Base-by-base conservation (phyloP, 2,888 invertebrate species). In the Troilus luridus region DNA sequence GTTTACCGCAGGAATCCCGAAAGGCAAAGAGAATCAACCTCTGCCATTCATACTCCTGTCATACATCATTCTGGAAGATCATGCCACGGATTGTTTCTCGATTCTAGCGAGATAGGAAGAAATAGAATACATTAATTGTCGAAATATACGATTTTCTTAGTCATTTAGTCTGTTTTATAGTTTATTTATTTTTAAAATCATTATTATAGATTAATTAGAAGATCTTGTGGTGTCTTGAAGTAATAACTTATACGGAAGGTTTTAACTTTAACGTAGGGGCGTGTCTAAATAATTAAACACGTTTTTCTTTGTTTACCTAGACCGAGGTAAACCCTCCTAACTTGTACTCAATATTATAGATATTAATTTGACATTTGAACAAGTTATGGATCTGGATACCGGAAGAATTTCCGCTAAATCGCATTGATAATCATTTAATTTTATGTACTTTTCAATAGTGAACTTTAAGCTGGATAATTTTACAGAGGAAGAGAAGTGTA, bases 1-100 rank as follows among this genome's bases (percentile, higher is more conserved):
- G 85, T 58, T n/a, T 56, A 85, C 85, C 85, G 85, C 85, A 56
- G 85, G 85, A 85, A 85, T 85, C n/a, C n/a, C 56, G 19, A 24
- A 85, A 58, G 56, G 85, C 56, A 56, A 58, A 54, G 85, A 85
- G 56, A 85, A 85, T 56, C 54, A 85, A 58, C 85, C 41, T 41
- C 17, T 27, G 19, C 17, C 72, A 8, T 77, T 17, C 72, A 77
- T 77, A 77, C 27, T 41, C 27, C 27, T 77, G 72, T 77, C 72
- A 77, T 41, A 17, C 72, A 41, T 41, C 72, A 77, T 77, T 9
- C 72, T 24, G 72, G 72, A 27, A 1, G 17, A 77, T 14, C 27
- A 17, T 17, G 72, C 9, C 0, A 19, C 14, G 41, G 17, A 77
- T 41, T 14, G 14, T 77, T 41, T 14, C 41, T 41, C 8, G 17